Percentiles rank a stretch among this genome's conserved stretches.
Evolutionary conservation across 2,113 vertebrate genomes (phyloP).

Genomic region (Oryzias celebensis): DNA sequence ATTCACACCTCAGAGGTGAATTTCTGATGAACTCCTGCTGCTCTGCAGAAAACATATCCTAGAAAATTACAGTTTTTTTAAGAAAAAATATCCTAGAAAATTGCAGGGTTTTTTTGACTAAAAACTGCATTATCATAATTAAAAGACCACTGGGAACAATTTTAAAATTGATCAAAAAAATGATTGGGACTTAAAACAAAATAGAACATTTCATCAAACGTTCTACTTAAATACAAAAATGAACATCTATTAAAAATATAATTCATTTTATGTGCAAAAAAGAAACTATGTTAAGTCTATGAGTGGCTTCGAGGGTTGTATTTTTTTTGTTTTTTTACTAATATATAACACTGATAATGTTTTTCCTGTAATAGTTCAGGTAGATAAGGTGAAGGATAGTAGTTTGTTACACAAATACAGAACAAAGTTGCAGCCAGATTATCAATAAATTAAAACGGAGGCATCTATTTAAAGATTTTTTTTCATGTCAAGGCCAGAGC

Average conservation of each 20-base stretch:
- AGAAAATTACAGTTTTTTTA: too few species aligned
- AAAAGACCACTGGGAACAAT: too few species aligned
- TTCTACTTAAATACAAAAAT: not conserved
- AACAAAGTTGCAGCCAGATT: not conserved
- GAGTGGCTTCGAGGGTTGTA: not conserved
- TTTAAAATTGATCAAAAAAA: too few species aligned
- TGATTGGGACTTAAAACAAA: too few species aligned
- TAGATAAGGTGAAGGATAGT: slow-evolving; percentile 3
- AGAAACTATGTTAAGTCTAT: slow-evolving; percentile 4
- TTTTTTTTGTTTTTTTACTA: not conserved
- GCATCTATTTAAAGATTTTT: slow-evolving; percentile 10
- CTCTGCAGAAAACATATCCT: too few species aligned
- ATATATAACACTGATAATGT: slow-evolving; percentile 5
- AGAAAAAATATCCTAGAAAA: too few species aligned
- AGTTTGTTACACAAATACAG: slow-evolving; percentile 13
- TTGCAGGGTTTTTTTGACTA: too few species aligned
- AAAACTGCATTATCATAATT: too few species aligned
- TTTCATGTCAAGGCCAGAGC: not conserved
- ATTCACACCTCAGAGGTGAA: too few species aligned
- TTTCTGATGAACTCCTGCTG: too few species aligned
- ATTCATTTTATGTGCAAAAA: not conserved
- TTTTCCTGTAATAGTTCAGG: slow-evolving; percentile 12
- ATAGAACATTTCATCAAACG: slow-evolving; percentile 1
- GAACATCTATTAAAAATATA: slow-evolving; percentile 2
- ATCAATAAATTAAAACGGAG: slow-evolving; percentile 16